These are phyloP conservation scores for Zoanthus gigantus DNA, from an alignment of 92 coral and sea anemone species.

Conservation along the genomic window DNA sequence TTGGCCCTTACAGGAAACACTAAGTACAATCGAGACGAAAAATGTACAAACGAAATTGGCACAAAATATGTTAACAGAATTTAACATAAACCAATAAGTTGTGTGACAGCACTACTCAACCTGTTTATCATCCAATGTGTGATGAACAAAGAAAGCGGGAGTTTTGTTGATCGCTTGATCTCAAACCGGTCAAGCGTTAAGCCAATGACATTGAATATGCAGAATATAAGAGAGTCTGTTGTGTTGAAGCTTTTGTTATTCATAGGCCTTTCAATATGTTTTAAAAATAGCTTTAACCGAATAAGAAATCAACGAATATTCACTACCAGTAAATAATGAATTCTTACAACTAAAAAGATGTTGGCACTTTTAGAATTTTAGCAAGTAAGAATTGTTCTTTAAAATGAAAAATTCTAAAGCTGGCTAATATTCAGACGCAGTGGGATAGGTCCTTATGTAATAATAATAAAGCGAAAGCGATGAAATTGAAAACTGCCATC, in stretches of 20 bases:
- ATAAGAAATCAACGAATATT: background rate
- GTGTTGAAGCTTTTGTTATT: background rate
- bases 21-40: constrained; percentile 1
- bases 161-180: constrained; percentile 23
- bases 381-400: background rate
- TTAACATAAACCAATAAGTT: background rate
- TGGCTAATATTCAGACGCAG: background rate
- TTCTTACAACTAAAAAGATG: background rate
- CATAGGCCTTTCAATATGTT: constrained; percentile 16
- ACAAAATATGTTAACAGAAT: background rate
- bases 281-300: background rate
- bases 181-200: constrained; percentile 19
- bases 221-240: background rate
- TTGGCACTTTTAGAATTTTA: background rate
- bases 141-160: background rate
- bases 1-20: background rate
- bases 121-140: background rate
- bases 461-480: background rate
- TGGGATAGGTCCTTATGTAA: background rate
- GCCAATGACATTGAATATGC: constrained; percentile 17
- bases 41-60: background rate
- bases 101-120: background rate
- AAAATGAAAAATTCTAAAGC: background rate
- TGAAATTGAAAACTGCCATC: no score
- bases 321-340: background rate